A percentile compares a stretch with the other conserved stretches of the same genome.
Evolutionary conservation across 2,888 invertebrate species (phyloP).

Genomic region (Chrysolina oricalcia): DNA sequence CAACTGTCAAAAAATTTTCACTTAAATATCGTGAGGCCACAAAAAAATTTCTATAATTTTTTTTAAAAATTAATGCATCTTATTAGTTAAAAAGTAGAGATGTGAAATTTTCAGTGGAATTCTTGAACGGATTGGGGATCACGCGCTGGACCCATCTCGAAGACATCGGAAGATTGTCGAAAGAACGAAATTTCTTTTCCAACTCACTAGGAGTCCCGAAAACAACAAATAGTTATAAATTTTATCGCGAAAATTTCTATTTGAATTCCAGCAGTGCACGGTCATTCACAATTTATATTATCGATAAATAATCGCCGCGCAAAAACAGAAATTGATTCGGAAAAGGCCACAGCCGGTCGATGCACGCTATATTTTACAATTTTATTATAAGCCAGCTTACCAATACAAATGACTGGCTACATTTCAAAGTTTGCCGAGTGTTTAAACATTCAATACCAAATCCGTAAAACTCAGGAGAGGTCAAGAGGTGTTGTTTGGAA

Average conservation of each 20-base stretch:
- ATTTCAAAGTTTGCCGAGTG: slow-evolving; percentile 46
- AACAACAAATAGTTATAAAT: slow-evolving; percentile 12
- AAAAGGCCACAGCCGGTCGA: slow-evolving; percentile 60
- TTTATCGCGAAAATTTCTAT: slow-evolving; percentile 51
- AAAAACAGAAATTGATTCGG: slow-evolving; percentile 66
- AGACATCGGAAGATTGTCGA: too few species aligned
- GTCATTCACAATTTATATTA: slow-evolving; percentile 68
- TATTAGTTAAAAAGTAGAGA: too few species aligned
- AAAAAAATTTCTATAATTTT: too few species aligned
- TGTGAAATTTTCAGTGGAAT: too few species aligned
- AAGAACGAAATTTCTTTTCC: too few species aligned
- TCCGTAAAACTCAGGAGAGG: slow-evolving; percentile 2
- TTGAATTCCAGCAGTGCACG: slow-evolving; percentile 63
- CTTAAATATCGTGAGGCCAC: too few species aligned
- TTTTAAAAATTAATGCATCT: too few species aligned
- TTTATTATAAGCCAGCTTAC: slow-evolving; percentile 64
- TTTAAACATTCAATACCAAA: slow-evolving; percentile 25
- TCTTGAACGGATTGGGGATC: too few species aligned
- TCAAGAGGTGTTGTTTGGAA: slow-evolving; percentile 9
- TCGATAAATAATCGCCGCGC: slow-evolving; percentile 67
- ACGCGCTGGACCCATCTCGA: too few species aligned
- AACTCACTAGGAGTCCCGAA: not conserved
- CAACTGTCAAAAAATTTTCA: too few species aligned
- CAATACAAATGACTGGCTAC: slow-evolving; percentile 53
- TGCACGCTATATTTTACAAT: slow-evolving; percentile 63